Conservation (phyloP, 2,113 vertebrate species). For the Cathartes aura region DNA sequence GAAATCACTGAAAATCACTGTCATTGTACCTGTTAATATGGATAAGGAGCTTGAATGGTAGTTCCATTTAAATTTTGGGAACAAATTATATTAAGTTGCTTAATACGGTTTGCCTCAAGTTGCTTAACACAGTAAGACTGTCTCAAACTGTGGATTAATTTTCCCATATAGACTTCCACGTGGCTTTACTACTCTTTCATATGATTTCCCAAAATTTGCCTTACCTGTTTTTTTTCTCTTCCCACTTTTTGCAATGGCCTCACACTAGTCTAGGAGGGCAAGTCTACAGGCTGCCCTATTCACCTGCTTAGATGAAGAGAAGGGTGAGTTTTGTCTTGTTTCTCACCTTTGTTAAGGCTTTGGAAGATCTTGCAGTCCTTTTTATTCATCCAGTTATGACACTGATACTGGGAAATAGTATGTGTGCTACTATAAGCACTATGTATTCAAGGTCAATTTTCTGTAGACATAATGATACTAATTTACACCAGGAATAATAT, state of each 20-base stretch:
- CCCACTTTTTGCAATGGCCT: neutral
- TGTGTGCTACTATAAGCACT: neutral
- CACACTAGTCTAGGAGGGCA: neutral
- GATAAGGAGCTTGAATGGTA: neutral
- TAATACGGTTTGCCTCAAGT: neutral
- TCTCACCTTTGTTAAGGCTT: neutral
- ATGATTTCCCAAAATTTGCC: neutral
- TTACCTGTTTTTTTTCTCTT: neutral
- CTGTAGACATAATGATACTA: neutral
- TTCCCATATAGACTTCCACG: neutral
- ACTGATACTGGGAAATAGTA: neutral
- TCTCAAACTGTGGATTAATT: neutral
- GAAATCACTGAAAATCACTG: conserved; percentile 3
- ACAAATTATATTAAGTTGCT: neutral
- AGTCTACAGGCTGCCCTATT: neutral
- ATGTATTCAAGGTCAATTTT: neutral
- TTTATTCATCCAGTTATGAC: neutral
- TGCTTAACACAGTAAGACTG: neutral
- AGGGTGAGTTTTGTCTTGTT: neutral
- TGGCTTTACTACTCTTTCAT: neutral
- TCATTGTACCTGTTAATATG: neutral
- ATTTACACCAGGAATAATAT: neutral
- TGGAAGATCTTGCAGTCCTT: neutral
- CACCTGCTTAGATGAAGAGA: neutral
- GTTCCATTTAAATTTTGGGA: neutral